Percentiles rank a stretch among this genome's conserved stretches.
These are phyloP conservation scores for Shargacucullia verbasci DNA, from an alignment of 2,888 invertebrate genomes.

Conservation along the genomic window DNA sequence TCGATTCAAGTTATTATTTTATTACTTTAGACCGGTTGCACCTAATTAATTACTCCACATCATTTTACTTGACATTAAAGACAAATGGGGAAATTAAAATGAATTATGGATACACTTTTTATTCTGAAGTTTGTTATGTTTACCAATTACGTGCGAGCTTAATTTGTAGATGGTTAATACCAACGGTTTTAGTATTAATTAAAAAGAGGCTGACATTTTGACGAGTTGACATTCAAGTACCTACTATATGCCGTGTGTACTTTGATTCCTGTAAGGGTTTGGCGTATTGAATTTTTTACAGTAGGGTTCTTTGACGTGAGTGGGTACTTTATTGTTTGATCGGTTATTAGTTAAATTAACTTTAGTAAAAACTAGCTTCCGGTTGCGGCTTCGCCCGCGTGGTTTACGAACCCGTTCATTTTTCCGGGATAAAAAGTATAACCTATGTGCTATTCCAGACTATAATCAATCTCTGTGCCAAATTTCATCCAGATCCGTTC, in stretches of 20 bases:
- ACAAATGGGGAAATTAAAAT: conserved; percentile 45
- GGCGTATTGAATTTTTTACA: conserved; percentile 23
- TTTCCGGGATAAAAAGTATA: too few relatives aligned
- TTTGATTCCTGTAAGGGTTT: conserved; percentile 37
- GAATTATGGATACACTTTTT: conserved; percentile 23
- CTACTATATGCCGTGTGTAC: conserved; percentile 19
- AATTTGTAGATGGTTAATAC: conserved; percentile 29
- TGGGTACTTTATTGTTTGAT: not conserved
- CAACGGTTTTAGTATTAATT: conserved; percentile 34
- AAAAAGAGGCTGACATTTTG: conserved; percentile 45
- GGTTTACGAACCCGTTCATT: too few relatives aligned
- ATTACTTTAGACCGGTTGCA: not conserved
- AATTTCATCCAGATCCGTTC: too few relatives aligned
- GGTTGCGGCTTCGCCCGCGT: too few relatives aligned
- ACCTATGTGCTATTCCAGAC: too few relatives aligned
- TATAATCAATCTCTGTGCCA: too few relatives aligned
- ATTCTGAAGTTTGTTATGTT: conserved; percentile 10
- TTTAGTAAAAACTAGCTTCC: too few relatives aligned
- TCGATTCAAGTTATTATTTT: not conserved
- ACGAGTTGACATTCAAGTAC: conserved; percentile 45
- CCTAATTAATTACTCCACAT: conserved; percentile 19
- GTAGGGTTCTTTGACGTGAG: conserved; percentile 1
- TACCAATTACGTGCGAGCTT: conserved; percentile 30
- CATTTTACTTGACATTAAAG: conserved; percentile 37
- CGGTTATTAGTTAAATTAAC: too few relatives aligned